Conservation (phyloP, 1,140 invertebrate species). For the Drosophila setifemur region DNA sequence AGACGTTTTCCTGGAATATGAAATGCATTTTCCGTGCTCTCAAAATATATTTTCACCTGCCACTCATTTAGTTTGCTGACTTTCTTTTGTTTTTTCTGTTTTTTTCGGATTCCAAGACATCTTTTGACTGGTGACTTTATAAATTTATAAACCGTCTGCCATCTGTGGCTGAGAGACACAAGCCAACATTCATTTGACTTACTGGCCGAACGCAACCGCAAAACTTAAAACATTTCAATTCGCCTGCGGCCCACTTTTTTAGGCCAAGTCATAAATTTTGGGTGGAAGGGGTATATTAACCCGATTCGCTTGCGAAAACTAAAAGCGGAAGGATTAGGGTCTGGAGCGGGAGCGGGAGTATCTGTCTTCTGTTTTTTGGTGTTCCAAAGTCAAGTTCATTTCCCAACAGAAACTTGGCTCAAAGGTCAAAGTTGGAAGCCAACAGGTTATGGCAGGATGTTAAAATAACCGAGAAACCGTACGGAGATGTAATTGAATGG, state of each 20-base stretch:
- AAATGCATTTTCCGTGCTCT: constrained; percentile 28
- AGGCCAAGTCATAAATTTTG: not conserved
- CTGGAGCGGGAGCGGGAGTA: no score
- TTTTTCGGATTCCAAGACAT: not conserved
- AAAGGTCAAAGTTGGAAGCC: not conserved
- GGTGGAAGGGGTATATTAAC: not conserved
- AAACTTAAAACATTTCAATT: constrained; percentile 46
- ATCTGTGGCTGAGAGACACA: not conserved
- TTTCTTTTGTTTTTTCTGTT: not conserved
- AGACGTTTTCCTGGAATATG: constrained; percentile 32
- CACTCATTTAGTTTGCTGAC: no score
- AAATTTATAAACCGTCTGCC: constrained; percentile 37
- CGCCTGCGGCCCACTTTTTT: constrained; percentile 13
- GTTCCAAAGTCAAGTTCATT: no score
- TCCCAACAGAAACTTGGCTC: not conserved
- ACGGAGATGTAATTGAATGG: constrained; percentile 5
- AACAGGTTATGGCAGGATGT: constrained; percentile 9
- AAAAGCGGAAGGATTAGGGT: no score
- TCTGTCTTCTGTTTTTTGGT: no score
- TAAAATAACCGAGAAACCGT: constrained; percentile 4
- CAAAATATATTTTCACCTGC: not conserved
- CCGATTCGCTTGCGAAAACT: not conserved
- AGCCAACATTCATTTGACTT: constrained; percentile 21
- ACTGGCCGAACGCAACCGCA: constrained; percentile 21
- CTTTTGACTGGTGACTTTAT: constrained; percentile 10